phyloP scores from a whole-genome alignment of 1,140 invertebrate species.

The Popillia japonica region DNA sequence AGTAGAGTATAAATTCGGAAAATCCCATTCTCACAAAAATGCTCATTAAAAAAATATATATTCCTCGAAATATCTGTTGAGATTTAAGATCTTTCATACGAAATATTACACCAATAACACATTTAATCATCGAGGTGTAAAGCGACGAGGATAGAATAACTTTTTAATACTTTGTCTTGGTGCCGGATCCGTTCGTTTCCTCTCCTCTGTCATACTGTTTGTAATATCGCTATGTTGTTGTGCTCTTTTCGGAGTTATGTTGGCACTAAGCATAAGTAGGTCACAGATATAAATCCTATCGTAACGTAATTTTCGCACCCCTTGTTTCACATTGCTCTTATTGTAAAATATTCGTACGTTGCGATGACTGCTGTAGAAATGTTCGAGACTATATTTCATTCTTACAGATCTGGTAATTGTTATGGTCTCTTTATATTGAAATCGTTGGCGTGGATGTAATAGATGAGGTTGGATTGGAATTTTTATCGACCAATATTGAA shows the following conservation, averaged over 20 bases:
- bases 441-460: too few species aligned
- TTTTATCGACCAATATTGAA: too few species aligned
- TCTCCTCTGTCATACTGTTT: neutral
- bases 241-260: neutral
- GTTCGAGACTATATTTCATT: too few species aligned
- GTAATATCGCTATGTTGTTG: neutral
- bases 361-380: too few species aligned
- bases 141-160: neutral
- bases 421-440: too few species aligned
- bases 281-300: constrained; percentile 11
- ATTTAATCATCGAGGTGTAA: neutral
- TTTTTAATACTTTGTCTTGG: neutral
- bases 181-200: neutral
- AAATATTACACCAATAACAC: neutral
- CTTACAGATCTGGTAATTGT: too few species aligned
- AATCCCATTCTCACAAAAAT: too few species aligned
- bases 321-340: neutral
- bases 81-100: neutral
- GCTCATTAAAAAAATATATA: too few species aligned
- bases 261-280: neutral
- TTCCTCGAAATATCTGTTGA: neutral
- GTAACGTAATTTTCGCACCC: neutral
- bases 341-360: neutral
- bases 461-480: too few species aligned
- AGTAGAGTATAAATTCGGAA: too few species aligned